Evolutionary conservation across 1,140 invertebrate species (phyloP), one percentile per base, ranked within the genome.

Genomic region (Samia ricini): DNA sequence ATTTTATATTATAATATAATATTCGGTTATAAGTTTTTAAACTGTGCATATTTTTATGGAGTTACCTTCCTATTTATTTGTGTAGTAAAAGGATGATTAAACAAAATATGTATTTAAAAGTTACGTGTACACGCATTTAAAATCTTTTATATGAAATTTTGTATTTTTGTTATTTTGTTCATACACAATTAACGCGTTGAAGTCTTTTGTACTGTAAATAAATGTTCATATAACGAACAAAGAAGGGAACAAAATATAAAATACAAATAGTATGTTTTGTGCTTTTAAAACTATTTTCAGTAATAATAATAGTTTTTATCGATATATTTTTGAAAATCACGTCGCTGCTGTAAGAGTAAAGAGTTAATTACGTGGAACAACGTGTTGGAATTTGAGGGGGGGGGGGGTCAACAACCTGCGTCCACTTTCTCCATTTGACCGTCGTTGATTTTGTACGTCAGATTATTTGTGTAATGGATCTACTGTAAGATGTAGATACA

Each of bases 341-440:
- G 33, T 42, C 33, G 33, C 4, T 15, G 12, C n/a, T 12, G 7
- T 42, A 42, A 42, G n/a, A 42, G 8, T 3, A 42, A 42, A 15
- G 15, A 4, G n/a, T 42, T 5, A 42, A 42, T 42, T 42, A 42
- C 33, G n/a, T 42, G 12, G 33, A 42, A 5, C 33, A 42, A 15
- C 12, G 33, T 42, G 33, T n/a, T 49, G 36, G 65, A 63, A 67
- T 63, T 63, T 56, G 65, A 61, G 56, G 57, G 51, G 63, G 60
- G 65, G 65, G 56, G 57, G 51, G 63, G 61, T 66, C 59, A 50
- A 36, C 50, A 56, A 59, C 60, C 64, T 42, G 49, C 67, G 56
- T 67, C 68, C 68, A 70, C 71, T 74, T 70, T 74, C 71, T 61
- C 70, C 58, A 23, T 22, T 24, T 63, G 65, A 60, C 56, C 65